Evolutionary conservation across 2,888 invertebrate genomes (phyloP), one percentile per base, ranked within the genome.

Genomic region (Norana najaformis): DNA sequence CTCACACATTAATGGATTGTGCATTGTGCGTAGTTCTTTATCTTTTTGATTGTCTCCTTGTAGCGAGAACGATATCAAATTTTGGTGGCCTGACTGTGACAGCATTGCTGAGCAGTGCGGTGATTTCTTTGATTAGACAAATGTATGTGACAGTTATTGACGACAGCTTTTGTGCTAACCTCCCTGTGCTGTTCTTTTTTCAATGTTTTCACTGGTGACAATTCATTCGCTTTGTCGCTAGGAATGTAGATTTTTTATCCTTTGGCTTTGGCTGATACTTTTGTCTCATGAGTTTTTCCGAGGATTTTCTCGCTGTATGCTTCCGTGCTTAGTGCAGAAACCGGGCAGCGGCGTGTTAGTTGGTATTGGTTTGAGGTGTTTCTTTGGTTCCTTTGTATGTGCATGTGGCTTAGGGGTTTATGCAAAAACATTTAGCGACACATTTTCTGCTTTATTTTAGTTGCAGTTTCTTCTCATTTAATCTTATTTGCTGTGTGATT

Each of bases 1-100:
- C 96, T 97, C 96, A 20, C 35, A 30, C 38, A 14, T 88, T 83
- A 85, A 36, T 85, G 85, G 30, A 85, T 16, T 35, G 38, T n/a
- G n/a, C n/a, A 18, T 38, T n/a, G 30, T 41, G 16, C 37, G 16
- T 69, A 23, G 34, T 16, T 90, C 88, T 69, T 39, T 35, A 35
- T 89, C 16, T 89, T 36, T 89, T 23, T 89, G 35, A 36, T 85
- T 90, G 30, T 41, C 35, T 90, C 69, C 39, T 90, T 83, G 23
- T 82, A 91, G 91, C 83, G 88, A 91, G 82, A 34, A 34, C 38
- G 90, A 88, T 2, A 88, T 91, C 41, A 91, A 91, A 82, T 91
- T 91, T 38, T 91, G 91, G 91, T 47, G 69, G 89, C 91, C 91
- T 37, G 91, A 91, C 89, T 88, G 53, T 35, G 90, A 90, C 20